A percentile compares a stretch with the other conserved stretches of the same genome.
Conservation (phyloP, 2,888 invertebrate genomes). For the Dione vanillae region DNA sequence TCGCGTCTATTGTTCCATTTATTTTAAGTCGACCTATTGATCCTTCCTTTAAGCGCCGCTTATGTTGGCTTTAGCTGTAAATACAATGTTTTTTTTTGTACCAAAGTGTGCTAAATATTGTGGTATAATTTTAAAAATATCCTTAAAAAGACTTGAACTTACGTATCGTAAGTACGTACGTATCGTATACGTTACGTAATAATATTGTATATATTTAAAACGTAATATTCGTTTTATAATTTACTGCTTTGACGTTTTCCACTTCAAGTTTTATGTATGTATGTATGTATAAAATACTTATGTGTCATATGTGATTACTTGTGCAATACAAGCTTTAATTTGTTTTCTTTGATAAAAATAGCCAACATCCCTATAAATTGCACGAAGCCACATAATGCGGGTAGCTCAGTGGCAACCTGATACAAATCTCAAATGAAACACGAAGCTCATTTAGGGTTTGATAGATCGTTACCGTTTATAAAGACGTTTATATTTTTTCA, state of each 20-base stretch:
- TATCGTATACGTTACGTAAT: too few relatives aligned
- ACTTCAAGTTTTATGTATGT: not conserved
- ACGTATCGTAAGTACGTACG: too few relatives aligned
- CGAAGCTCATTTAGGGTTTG: constrained; percentile 59
- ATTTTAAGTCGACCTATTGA: constrained; percentile 72
- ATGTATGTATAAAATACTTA: too few relatives aligned
- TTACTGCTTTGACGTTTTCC: too few relatives aligned
- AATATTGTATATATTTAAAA: too few relatives aligned
- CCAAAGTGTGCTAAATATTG: not conserved
- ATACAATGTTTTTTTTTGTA: constrained; percentile 12
- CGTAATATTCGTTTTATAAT: too few relatives aligned
- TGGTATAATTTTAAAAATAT: not conserved
- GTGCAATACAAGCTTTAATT: too few relatives aligned
- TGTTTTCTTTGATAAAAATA: constrained; percentile 8
- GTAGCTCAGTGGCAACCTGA: constrained; percentile 68
- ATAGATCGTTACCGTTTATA: constrained; percentile 44
- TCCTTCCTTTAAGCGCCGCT: constrained; percentile 40
- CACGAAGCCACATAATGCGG: constrained; percentile 75
- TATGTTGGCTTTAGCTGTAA: constrained; percentile 29
- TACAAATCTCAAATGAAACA: constrained; percentile 71
- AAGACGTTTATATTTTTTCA: constrained; percentile 18
- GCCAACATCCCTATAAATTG: constrained; percentile 42
- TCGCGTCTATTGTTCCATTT: constrained; percentile 73
- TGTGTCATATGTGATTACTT: too few relatives aligned
- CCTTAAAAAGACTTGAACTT: too few relatives aligned